Evolutionary conservation across 2,888 invertebrate genomes (phyloP).

Genomic region (Eueremaeus valkanovi): DNA sequence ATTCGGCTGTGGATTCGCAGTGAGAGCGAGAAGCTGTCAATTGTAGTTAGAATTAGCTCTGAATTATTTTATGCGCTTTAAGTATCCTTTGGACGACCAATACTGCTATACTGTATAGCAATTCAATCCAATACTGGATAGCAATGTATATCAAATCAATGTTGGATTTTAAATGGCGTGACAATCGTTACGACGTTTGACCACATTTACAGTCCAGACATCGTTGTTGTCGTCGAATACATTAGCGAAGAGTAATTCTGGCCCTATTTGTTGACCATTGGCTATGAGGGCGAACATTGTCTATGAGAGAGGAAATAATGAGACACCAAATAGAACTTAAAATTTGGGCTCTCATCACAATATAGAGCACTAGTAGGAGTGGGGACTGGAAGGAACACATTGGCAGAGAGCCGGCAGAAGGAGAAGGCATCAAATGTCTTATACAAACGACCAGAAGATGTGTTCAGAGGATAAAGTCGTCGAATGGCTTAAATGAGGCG

Average conservation of each 20-base stretch:
- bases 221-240: not conserved
- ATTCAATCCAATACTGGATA: too few relatives aligned
- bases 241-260: constrained; percentile 8
- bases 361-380: not conserved
- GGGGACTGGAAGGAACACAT: not conserved
- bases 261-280: not conserved
- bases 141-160: not conserved
- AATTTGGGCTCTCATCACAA: not conserved
- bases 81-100: not conserved
- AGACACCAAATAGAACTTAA: not conserved
- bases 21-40: not conserved
- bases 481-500: constrained; percentile 36
- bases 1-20: not conserved
- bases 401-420: not conserved
- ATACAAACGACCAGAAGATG: constrained; percentile 28
- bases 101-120: too few relatives aligned
- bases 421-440: constrained; percentile 27
- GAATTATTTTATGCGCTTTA: not conserved
- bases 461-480: constrained; percentile 16
- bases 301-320: not conserved
- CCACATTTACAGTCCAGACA: constrained; percentile 16
- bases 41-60: constrained; percentile 19
- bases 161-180: constrained; percentile 1
- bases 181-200: not conserved
- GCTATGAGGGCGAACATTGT: not conserved